phyloP scores from a whole-genome alignment of 2,797 vertebrate genomes.

The Lutra lutra region DNA sequence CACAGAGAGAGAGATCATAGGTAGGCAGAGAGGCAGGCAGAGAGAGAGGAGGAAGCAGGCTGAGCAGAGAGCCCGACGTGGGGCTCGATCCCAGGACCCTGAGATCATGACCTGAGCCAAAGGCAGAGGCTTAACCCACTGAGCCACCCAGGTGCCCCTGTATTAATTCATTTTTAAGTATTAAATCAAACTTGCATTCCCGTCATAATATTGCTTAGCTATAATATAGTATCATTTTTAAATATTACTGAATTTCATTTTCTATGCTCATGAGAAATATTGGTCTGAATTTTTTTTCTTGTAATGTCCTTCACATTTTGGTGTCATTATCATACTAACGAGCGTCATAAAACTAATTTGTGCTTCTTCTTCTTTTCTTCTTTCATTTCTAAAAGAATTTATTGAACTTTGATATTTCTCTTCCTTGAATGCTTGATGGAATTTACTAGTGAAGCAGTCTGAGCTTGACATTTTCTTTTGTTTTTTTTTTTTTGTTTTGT shows the following conservation, averaged over 20 bases:
- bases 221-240: neutral
- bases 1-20: too few relatives aligned
- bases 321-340: neutral
- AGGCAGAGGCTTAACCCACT: too few relatives aligned
- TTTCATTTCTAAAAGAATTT: neutral
- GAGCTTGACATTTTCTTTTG: neutral
- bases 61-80: too few relatives aligned
- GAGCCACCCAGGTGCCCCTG: too few relatives aligned
- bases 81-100: too few relatives aligned
- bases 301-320: neutral
- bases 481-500: neutral
- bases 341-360: neutral
- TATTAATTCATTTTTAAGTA: neutral
- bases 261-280: neutral
- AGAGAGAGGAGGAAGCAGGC: too few relatives aligned
- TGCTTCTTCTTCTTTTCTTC: neutral
- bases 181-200: neutral
- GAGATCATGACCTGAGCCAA: too few relatives aligned
- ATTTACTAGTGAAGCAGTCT: neutral
- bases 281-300: neutral
- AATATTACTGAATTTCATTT: neutral
- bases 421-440: neutral
- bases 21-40: too few relatives aligned
- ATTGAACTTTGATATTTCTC: neutral
- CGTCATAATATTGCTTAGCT: neutral